phyloP scores from a whole-genome alignment of 2,888 invertebrate genomes.

The Sycophila texana region DNA sequence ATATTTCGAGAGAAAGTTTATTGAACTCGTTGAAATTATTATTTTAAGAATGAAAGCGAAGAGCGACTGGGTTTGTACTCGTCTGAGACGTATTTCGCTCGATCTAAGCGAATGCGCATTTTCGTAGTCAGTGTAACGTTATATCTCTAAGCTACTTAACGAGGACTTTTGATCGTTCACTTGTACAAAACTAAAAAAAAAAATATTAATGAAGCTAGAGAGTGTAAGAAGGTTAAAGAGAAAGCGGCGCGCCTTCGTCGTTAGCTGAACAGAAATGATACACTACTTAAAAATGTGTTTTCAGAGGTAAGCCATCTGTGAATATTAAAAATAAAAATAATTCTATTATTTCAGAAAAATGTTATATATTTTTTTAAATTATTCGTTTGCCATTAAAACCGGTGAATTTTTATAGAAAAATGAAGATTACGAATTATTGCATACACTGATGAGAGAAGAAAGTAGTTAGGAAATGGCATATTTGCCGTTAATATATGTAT shows the following conservation, averaged over 20 bases:
- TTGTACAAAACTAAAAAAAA: conserved; percentile 42
- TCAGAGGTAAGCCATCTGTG: background rate
- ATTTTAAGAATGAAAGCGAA: conserved; percentile 16
- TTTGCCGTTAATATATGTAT: too few species aligned
- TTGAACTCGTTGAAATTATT: conserved; percentile 33
- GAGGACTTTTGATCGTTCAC: conserved; percentile 31
- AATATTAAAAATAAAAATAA: background rate
- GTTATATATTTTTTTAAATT: too few species aligned
- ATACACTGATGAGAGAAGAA: too few species aligned
- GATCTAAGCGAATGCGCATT: conserved; percentile 12
- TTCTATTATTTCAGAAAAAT: too few species aligned
- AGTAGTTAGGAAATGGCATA: too few species aligned
- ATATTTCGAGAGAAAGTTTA: conserved; percentile 13
- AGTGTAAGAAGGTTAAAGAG: background rate
- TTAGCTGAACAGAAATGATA: conserved; percentile 19
- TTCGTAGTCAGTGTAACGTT: conserved; percentile 43
- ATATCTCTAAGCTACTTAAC: conserved; percentile 34
- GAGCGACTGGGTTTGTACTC: conserved; percentile 1
- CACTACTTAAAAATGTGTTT: background rate
- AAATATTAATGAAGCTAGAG: conserved; percentile 33
- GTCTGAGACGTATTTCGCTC: background rate
- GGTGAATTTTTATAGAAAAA: too few species aligned
- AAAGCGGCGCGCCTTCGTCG: conserved; percentile 15
- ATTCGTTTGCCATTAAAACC: too few species aligned
- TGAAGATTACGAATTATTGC: too few species aligned